Base-by-base conservation (phyloP, 1,140 invertebrate genomes). In the Epicauta chinensis region DNA sequence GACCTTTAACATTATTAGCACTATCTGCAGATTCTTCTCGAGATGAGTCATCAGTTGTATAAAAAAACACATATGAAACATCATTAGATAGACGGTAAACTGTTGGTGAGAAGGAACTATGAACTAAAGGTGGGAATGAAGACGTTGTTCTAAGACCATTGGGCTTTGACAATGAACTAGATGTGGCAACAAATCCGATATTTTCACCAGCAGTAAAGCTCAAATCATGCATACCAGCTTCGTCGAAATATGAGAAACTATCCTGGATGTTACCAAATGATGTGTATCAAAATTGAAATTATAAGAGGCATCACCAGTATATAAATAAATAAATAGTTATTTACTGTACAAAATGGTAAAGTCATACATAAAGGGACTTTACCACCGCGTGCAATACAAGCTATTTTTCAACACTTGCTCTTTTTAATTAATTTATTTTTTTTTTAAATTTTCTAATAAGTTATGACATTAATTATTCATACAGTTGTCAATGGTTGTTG, bases 181-280 rank as follows among this genome's bases (percentile, higher is more conserved):
- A 39, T 14, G 51, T 50, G 14, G 58, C 54, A 2, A 62, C 51
- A 51, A n/a, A n/a, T n/a, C n/a, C n/a, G n/a, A n/a, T n/a, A n/a
- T n/a, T n/a, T n/a, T n/a, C n/a, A n/a, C n/a, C 61, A 23, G 63
- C 63, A n/a, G 51, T 34, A 45, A 63, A 65, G 2, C 16, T 46
- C 12, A 64, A 44, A 43, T 55, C 47, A 39, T 62, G 53, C 3
- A 17, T 14, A 2, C 48, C 56, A 6, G 55, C 61, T 40, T 47
- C 40, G 40, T 61, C 59, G 2, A 41, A 50, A 42, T 54, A 66
- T 1, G 59, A 62, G 44, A 60, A 66, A 9, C 53, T 53, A 6
- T 63, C 65, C 23, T 58, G 53, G 14, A 67, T 51, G 53, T 67
- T 65, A n/a, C 63, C 63, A 31, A 16, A n/a, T 10, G 51, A 32